These are phyloP conservation scores for Morelia viridis DNA, from an alignment of 2,797 vertebrate species.

Conservation along the genomic window DNA sequence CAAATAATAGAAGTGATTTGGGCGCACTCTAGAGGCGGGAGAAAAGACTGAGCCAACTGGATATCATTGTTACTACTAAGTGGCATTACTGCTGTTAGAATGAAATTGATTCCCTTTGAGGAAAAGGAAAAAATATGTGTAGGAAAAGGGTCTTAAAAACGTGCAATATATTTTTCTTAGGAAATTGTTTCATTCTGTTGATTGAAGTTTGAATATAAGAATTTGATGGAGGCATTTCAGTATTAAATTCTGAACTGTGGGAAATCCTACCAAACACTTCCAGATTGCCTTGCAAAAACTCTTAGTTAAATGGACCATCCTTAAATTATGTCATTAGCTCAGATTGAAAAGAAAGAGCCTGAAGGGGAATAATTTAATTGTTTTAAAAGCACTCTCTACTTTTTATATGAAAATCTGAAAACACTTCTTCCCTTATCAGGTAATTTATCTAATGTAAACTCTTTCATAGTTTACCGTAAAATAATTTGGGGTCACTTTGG, in stretches of 20 bases:
- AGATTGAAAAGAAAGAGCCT: constrained; percentile 82
- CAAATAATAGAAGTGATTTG: constrained; percentile 60
- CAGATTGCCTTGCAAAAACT: constrained; percentile 80
- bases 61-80: constrained; percentile 62
- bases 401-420: constrained; percentile 25
- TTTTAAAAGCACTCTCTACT: constrained; percentile 75
- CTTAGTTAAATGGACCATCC: constrained; percentile 84
- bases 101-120: constrained; percentile 73
- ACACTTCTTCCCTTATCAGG: constrained; percentile 67
- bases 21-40: constrained; percentile 68
- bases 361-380: constrained; percentile 83
- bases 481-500: constrained; percentile 65
- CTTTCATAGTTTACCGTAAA: constrained; percentile 71
- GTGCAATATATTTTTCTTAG: constrained; percentile 73
- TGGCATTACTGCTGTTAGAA: constrained; percentile 69
- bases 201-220: constrained; percentile 78
- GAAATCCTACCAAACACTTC: constrained; percentile 77
- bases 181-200: constrained; percentile 76
- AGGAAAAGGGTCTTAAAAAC: constrained; percentile 70
- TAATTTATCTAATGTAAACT: constrained; percentile 74
- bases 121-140: constrained; percentile 64
- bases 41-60: constrained; percentile 63
- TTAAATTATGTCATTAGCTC: constrained; percentile 83
- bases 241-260: constrained; percentile 81
- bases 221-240: constrained; percentile 78